Conservation (phyloP, 2,888 invertebrate species). For the Drosophila monieri region DNA sequence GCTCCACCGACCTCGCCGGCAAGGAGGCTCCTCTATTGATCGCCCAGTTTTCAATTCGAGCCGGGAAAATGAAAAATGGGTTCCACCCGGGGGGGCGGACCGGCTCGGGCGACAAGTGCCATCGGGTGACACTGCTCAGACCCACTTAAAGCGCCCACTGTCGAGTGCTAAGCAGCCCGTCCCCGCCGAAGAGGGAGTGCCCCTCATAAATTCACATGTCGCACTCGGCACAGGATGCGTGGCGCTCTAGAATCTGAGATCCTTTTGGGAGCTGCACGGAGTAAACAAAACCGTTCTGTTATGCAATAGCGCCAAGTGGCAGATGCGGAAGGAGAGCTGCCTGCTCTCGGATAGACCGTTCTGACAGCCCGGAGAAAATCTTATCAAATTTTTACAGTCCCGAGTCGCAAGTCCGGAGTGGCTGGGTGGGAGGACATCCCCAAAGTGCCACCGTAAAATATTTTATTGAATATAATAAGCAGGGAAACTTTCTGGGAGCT, state of each 20-base stretch:
- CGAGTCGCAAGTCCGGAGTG: constrained; percentile 59
- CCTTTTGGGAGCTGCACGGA: not conserved
- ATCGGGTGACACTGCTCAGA: constrained; percentile 18
- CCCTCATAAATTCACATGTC: constrained; percentile 17
- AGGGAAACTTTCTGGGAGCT: constrained; percentile 56
- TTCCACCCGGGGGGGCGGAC: constrained; percentile 3
- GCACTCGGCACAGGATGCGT: not conserved
- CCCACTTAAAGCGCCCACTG: constrained; percentile 7
- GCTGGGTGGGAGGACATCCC: constrained; percentile 32
- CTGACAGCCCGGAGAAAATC: constrained; percentile 49
- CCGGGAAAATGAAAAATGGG: constrained; percentile 43
- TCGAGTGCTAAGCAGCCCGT: too few species aligned
- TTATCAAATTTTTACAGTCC: constrained; percentile 59
- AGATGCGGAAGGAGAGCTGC: constrained; percentile 38
- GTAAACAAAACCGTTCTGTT: constrained; percentile 75
- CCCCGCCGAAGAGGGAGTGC: not conserved
- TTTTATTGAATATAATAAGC: constrained; percentile 77
- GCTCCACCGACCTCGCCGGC: constrained; percentile 51
- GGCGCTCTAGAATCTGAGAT: not conserved
- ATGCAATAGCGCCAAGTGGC: constrained; percentile 64
- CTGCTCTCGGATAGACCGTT: constrained; percentile 23
- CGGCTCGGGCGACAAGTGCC: constrained; percentile 6
- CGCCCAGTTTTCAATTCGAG: constrained; percentile 22
- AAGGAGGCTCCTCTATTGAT: constrained; percentile 43
- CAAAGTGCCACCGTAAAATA: constrained; percentile 75